Evolutionary conservation across 2,797 vertebrate species (phyloP).

Genomic region (Syngnathus rostellatus): DNA sequence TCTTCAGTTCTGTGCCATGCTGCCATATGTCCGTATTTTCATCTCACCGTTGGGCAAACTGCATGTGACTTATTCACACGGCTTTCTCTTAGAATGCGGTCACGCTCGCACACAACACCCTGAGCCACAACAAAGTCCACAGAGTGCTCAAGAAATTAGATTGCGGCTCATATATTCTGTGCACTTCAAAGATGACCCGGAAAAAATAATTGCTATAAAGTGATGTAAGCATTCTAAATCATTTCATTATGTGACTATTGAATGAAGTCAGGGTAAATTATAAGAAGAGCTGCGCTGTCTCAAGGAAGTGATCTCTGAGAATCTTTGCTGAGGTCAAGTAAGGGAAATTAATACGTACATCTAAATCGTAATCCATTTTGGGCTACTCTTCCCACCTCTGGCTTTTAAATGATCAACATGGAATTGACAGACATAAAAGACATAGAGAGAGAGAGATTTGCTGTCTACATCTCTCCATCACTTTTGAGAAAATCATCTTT

Average conservation of each 20-base stretch:
- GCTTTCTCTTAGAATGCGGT: constrained; percentile 14
- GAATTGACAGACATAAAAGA: not conserved
- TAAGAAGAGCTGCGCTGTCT: constrained; percentile 9
- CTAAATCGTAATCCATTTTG: not conserved
- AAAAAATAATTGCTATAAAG: constrained; percentile 28
- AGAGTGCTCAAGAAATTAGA: constrained; percentile 2
- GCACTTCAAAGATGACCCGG: constrained; percentile 1
- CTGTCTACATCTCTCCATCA: constrained; percentile 1
- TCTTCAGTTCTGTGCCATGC: constrained; percentile 14
- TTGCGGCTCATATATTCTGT: constrained; percentile 11
- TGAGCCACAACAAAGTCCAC: not conserved
- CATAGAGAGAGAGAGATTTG: not conserved
- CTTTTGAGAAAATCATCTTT: constrained; percentile 22
- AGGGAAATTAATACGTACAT: no score
- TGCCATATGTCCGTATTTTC: constrained; percentile 22
- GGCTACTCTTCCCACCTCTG: not conserved
- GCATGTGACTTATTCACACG: constrained; percentile 46
- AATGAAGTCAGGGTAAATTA: constrained; percentile 33
- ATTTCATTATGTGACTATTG: constrained; percentile 29
- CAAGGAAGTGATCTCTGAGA: constrained; percentile 22
- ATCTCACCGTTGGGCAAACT: constrained; percentile 12
- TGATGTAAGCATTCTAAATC: constrained; percentile 16
- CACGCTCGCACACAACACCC: constrained; percentile 16
- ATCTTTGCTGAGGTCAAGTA: no score
- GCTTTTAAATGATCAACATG: not conserved